These are phyloP conservation scores for Calliphora vomitoria DNA, from an alignment of 2,888 invertebrate species.

Conservation along the genomic window DNA sequence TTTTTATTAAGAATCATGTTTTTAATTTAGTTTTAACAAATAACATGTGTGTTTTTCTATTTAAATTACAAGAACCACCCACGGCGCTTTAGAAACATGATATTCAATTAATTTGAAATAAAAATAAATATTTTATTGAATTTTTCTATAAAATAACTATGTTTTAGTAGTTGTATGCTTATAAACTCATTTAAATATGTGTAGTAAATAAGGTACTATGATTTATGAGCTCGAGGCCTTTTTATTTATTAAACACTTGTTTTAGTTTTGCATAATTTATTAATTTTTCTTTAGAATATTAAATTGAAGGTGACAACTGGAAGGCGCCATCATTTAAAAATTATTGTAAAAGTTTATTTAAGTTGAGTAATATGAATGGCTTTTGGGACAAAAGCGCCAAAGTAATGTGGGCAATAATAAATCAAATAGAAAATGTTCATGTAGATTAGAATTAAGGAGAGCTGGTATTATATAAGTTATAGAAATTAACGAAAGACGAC, in stretches of 20 bases:
- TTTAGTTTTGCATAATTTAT: constrained; percentile 7
- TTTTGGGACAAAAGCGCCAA: too few species aligned
- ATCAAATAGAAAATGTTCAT: too few species aligned
- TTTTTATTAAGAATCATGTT: constrained; percentile 15
- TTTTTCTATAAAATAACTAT: not conserved
- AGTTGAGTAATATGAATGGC: not conserved
- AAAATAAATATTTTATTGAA: constrained; percentile 27
- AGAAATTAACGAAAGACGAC: too few species aligned
- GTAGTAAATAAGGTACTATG: not conserved
- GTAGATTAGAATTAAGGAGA: too few species aligned
- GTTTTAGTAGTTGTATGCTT: not conserved
- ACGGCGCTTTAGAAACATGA: constrained; percentile 29
- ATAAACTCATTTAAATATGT: not conserved
- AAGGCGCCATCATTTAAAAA: not conserved
- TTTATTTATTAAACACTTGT: not conserved
- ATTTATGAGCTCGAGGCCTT: constrained; percentile 12
- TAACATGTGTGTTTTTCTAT: not conserved
- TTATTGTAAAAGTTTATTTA: not conserved
- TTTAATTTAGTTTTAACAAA: constrained; percentile 11
- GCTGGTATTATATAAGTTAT: too few species aligned
- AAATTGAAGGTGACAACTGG: constrained; percentile 1
- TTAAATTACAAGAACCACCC: constrained; percentile 29
- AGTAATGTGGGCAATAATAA: too few species aligned
- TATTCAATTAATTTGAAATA: constrained; percentile 38
- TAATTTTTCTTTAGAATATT: not conserved